phyloP scores from a whole-genome alignment of 2,113 vertebrate genomes.

The Athene cunicularia region DNA sequence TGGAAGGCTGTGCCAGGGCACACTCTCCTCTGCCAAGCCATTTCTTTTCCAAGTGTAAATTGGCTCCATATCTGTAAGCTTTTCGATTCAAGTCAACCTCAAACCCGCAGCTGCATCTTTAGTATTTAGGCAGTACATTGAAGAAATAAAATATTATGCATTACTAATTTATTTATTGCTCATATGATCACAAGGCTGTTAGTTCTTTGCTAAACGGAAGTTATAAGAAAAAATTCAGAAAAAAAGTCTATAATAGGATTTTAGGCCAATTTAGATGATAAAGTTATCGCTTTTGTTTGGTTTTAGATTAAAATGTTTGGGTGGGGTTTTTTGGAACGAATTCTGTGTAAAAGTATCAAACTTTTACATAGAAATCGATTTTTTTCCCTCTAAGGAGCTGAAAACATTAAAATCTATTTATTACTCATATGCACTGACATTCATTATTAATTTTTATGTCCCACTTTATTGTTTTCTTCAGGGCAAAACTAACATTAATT shows the following conservation, averaged over 20 bases:
- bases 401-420: slow-evolving; percentile 9
- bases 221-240: neutral
- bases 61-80: neutral
- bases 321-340: neutral
- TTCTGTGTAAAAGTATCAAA: neutral
- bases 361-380: slow-evolving; percentile 7
- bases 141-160: neutral
- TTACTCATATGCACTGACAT: slow-evolving; percentile 1
- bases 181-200: neutral
- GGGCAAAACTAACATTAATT: slow-evolving; percentile 10
- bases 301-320: neutral
- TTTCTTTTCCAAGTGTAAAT: neutral
- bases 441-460: slow-evolving; percentile 39
- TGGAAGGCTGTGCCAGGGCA: neutral
- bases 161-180: neutral
- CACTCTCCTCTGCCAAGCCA: neutral
- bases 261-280: neutral
- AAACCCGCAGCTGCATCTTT: neutral
- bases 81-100: neutral
- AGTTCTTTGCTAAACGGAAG: neutral
- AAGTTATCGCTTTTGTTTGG: neutral
- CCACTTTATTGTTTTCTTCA: slow-evolving; percentile 8
- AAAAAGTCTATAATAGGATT: neutral
- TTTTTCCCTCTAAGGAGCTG: neutral
- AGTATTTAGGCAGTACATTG: neutral